Conservation (phyloP, 1,140 invertebrate genomes). For the Teleogryllus occipitalis region DNA sequence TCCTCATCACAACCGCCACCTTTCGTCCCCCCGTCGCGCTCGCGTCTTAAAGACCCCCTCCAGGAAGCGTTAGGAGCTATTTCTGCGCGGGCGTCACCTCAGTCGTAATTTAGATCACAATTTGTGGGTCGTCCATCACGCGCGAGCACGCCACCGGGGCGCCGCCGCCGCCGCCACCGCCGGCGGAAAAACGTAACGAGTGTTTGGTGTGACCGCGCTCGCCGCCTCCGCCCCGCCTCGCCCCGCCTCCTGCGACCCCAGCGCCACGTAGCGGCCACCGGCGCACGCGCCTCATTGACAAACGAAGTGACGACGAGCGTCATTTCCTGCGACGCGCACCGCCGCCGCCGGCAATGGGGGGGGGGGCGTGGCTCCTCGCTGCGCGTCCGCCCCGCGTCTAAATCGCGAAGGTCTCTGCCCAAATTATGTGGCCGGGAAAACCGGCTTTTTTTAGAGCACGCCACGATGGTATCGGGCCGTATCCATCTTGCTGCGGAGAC, state of each 20-base stretch:
- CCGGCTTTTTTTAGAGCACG: neutral
- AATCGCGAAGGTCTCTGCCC: neutral
- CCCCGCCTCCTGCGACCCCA: neutral
- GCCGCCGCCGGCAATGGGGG: too few species aligned
- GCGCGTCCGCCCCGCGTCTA: neutral
- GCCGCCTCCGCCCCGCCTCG: too few species aligned
- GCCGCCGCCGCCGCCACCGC: too few species aligned
- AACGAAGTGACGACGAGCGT: too few species aligned
- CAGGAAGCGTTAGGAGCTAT: neutral
- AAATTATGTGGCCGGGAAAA: neutral
- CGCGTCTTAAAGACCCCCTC: too few species aligned
- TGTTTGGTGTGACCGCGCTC: neutral
- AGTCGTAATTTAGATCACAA: neutral
- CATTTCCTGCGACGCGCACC: too few species aligned
- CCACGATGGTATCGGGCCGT: neutral
- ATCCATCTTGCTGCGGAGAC: neutral
- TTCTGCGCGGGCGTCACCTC: neutral
- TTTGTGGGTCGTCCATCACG: neutral
- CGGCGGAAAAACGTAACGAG: neutral
- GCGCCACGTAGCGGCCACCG: too few species aligned
- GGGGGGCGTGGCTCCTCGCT: neutral
- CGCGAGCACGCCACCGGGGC: neutral
- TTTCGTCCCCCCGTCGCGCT: too few species aligned
- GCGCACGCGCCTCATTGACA: too few species aligned
- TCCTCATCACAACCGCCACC: too few species aligned